Evolutionary conservation across 2,113 vertebrate genomes (phyloP).

Genomic region (Lontra canadensis): DNA sequence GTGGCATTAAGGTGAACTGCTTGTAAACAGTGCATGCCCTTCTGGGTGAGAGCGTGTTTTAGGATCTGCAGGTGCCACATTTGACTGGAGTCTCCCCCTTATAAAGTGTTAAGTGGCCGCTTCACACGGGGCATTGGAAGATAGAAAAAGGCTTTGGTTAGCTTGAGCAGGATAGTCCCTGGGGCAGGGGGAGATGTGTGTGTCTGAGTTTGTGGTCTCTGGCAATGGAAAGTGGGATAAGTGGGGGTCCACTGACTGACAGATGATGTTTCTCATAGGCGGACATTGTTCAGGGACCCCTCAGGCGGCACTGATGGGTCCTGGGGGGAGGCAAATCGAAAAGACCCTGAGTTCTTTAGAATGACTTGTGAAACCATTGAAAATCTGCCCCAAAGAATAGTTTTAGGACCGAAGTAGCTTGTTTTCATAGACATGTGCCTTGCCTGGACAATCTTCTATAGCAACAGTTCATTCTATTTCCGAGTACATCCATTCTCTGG

Average conservation of each 20-base stretch:
- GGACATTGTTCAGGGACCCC: not conserved
- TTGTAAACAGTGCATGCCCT: not conserved
- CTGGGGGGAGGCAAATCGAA: not conserved
- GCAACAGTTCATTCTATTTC: not conserved
- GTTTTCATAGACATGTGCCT: not conserved
- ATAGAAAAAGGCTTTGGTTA: not conserved
- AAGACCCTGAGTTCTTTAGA: not conserved
- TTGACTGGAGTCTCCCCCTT: not conserved
- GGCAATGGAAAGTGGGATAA: not conserved
- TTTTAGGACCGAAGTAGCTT: not conserved
- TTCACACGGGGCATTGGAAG: rapidly evolving
- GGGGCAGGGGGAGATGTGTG: not conserved
- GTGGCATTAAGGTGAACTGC: not conserved
- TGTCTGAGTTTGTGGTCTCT: not conserved
- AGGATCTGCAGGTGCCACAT: too few relatives aligned
- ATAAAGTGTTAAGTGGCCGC: not conserved
- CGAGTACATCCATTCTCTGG: not conserved
- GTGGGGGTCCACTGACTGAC: not conserved
- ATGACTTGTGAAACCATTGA: not conserved
- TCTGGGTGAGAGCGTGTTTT: not conserved
- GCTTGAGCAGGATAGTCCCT: not conserved
- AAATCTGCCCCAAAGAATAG: not conserved
- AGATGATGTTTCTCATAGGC: not conserved
- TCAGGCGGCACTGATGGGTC: too few relatives aligned
- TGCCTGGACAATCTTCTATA: not conserved